These are phyloP conservation scores for Mesocentrotus franciscanus DNA, from an alignment of 53 echinoderm and acorn worm species.

Conservation along the genomic window DNA sequence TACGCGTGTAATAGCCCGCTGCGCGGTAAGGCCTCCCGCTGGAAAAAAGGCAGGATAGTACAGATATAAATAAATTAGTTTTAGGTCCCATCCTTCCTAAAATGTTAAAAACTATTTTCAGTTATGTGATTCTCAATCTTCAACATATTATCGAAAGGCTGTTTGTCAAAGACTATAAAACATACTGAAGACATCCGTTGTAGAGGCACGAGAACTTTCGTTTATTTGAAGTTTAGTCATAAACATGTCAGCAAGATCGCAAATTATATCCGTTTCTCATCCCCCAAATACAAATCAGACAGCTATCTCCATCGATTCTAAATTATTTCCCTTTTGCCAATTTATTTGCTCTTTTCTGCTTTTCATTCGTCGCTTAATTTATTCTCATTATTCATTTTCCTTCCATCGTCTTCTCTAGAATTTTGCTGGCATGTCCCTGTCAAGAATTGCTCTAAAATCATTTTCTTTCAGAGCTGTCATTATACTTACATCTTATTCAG, in stretches of 20 bases:
- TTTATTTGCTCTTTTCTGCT: background rate
- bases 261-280: slow-evolving; percentile 49
- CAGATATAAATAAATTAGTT: no score
- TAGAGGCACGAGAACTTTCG: slow-evolving; percentile 34
- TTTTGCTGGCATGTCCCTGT: background rate
- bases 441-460: background rate
- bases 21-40: no score
- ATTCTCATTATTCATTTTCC: background rate
- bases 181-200: slow-evolving; percentile 33
- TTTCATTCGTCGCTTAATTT: background rate
- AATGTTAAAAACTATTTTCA: no score
- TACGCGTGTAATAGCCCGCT: no score
- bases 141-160: background rate
- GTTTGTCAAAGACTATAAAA: background rate
- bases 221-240: slow-evolving; percentile 27
- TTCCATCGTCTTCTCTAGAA: background rate
- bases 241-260: slow-evolving; percentile 53
- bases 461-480: background rate
- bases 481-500: background rate
- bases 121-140: no score
- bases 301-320: background rate
- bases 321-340: background rate
- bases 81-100: no score
- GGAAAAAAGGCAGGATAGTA: no score
- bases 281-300: slow-evolving; percentile 7